Base-by-base conservation (phyloP, 1,140 invertebrate genomes). In the Acyrthosiphon pisum region DNA sequence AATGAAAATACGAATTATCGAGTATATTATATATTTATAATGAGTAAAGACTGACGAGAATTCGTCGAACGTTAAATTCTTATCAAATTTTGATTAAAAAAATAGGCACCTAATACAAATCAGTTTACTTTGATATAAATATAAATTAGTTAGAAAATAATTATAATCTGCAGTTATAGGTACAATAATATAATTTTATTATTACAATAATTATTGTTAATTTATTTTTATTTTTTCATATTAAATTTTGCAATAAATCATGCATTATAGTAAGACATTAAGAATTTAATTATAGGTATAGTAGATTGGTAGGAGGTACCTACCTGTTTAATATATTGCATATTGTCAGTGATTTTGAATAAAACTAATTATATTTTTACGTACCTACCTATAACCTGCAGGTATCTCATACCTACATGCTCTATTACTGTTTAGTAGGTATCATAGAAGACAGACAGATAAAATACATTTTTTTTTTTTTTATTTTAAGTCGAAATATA, bases 51-150 rank as follows among this genome's bases (percentile, higher is more conserved):
- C 60, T 76, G n/a, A 14, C 30, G 30, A 68, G 9, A n/a, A 68
- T n/a, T n/a, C n/a, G n/a, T n/a, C n/a, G n/a, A 76, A n/a, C n/a
- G 60, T 76, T 76, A 76, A n/a, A n/a, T 76, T 76, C 30, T 76
- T 76, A 76, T 76, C 60, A 68, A 68, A n/a, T 68, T 76, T n/a
- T 76, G n/a, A n/a, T 76, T n/a, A n/a, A 76, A 76, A 76, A 76
- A 76, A 76, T 6, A n/a, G 9, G 22, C n/a, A 68, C 30, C 4
- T 76, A 76, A 4, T n/a, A 76, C 30, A 76, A 76, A 76, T 76
- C 60, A 30, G 30, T n/a, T 76, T 68, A 68, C n/a, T 76, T 76
- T 76, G 60, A 18, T 35, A 18, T 41, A 41, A 41, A 41, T 35
- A 76, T 18, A 76, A n/a, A n/a, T 14, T n/a, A 14, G 60, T 76